Conservation (phyloP, 2,888 invertebrate genomes). For the Iphiclides podalirius region DNA sequence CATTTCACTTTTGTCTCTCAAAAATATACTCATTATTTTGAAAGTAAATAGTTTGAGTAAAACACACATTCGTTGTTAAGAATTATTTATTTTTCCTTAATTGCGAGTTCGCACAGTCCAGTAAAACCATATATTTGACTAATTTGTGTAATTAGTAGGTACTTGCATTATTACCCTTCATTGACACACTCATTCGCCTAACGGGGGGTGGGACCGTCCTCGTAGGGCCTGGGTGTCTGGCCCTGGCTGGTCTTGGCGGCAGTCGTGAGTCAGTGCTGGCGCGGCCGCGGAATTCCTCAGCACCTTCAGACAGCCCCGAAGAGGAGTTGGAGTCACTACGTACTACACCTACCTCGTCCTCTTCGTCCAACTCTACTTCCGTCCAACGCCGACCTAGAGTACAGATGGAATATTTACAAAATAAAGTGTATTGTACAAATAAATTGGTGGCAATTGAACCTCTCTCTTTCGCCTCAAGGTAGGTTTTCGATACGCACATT, state of each 20-base stretch:
- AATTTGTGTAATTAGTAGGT: constrained; percentile 43
- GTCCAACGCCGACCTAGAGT: constrained; percentile 81
- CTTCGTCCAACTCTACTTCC: constrained; percentile 82
- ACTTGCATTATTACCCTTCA: constrained; percentile 82
- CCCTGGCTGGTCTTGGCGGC: constrained; percentile 80
- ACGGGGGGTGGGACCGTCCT: constrained; percentile 74
- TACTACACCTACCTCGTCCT: constrained; percentile 68
- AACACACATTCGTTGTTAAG: too few relatives aligned
- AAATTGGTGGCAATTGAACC: too few relatives aligned
- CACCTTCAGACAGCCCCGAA: constrained; percentile 50
- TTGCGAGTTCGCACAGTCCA: too few relatives aligned
- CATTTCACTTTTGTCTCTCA: too few relatives aligned
- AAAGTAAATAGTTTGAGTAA: too few relatives aligned
- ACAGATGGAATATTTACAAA: not conserved
- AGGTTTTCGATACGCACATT: too few relatives aligned
- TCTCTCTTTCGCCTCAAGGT: too few relatives aligned
- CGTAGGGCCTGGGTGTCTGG: constrained; percentile 69
- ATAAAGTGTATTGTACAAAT: too few relatives aligned
- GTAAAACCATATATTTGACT: too few relatives aligned
- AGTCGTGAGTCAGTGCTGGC: constrained; percentile 85
- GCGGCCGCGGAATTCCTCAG: constrained; percentile 83
- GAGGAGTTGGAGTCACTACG: constrained; percentile 64
- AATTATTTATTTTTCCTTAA: too few relatives aligned
- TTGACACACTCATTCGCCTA: constrained; percentile 89
- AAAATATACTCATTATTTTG: too few relatives aligned